Base-by-base conservation (phyloP, 2,888 invertebrate species). In the Cecidostiba fungosa region DNA sequence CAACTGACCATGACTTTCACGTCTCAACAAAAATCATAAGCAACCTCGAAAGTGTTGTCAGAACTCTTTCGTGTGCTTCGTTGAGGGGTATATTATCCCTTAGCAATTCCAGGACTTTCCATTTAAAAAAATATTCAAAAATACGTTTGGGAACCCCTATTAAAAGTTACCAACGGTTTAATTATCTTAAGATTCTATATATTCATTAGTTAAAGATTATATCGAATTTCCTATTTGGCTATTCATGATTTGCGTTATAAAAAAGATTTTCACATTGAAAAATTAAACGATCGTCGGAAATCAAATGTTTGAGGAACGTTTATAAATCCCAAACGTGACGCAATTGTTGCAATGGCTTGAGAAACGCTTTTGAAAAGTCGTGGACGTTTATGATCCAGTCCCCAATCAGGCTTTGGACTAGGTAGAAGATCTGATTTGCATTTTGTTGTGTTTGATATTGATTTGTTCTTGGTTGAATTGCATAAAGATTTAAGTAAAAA, bases 331-430 rank as follows among this genome's bases (percentile, higher is more conserved):
- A 87, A 79, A 32, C 84, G 82, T 16, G 83, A 85, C 0, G 85
- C 77, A 14, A 87, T 76, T 4, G 79, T 54, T 5, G 72, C 70
- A 10, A 87, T 83, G 8, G 87, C 87, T 82, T 87, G 87, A 43
- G 62, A 82, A 72, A 85, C 54, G 54, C 26, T 87, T 19, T 4
- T 50, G n/a, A 87, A 87, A 29, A 77, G 77, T 54, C 87, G 70
- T 10, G 89, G 89, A n/a, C 89, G 87, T 70, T 86, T 89, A 26
- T 87, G 88, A 32, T 59, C 88, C 16, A 91, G 62, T 69, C 89
- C 90, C 90, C 89, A 91, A 80, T 91, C 89, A 29, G 91, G 90
- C 76, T 90, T 91, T 4, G 87, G 80, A 87, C 89, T 90, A 23
- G 91, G 91, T 77, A 90, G 78, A 19, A 36, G 47, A 8, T 88